Evolutionary conservation across 2,113 vertebrate genomes (phyloP).

Genomic region (Petroica traversi): DNA sequence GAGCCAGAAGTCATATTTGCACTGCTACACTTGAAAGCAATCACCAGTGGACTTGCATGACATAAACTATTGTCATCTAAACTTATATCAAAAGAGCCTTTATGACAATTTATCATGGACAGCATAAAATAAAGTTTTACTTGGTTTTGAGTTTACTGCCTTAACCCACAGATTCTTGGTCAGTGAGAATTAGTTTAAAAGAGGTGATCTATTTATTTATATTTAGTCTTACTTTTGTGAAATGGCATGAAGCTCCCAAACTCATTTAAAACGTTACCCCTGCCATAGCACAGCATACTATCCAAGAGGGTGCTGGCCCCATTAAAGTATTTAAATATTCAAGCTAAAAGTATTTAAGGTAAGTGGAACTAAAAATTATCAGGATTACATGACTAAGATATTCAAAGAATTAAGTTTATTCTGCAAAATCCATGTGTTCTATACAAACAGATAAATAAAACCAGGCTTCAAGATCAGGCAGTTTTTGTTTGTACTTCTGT

Average conservation of each 20-base stretch:
- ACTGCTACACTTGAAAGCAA: background rate
- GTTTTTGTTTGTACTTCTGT: background rate
- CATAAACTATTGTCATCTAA: background rate
- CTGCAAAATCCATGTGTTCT: background rate
- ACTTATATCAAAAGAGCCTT: background rate
- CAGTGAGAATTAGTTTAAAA: background rate
- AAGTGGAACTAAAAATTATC: background rate
- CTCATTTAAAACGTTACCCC: background rate
- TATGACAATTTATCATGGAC: background rate
- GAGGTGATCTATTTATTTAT: background rate
- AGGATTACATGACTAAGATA: background rate
- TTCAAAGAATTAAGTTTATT: background rate
- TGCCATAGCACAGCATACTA: background rate
- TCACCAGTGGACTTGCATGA: background rate
- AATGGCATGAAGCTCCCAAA: background rate
- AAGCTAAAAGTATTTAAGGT: background rate
- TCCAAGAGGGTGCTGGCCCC: background rate
- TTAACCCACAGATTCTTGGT: background rate
- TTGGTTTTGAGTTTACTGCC: background rate
- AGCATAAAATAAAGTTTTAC: background rate
- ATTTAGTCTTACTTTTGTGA: background rate
- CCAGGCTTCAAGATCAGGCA: background rate
- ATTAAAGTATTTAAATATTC: background rate
- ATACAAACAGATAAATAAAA: background rate
- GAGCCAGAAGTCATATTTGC: background rate